Base-by-base conservation (phyloP, 2,888 invertebrate genomes). In the Brenthis hecate region DNA sequence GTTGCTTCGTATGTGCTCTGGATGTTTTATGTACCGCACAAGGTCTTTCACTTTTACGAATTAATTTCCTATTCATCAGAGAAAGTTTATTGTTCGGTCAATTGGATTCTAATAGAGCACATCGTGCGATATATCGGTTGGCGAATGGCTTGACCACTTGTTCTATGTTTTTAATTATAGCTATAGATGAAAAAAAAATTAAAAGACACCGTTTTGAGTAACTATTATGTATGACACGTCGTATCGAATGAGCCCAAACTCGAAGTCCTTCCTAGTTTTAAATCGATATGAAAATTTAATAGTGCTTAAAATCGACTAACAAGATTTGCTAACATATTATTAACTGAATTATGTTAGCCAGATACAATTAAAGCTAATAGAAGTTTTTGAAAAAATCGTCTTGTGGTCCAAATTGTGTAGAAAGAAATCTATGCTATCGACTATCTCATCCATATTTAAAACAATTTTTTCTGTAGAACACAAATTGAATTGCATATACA, bases 41-140 rank as follows among this genome's bases (percentile, higher is more conserved):
- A 56, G 64, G 68, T 81, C 81, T 82, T 81, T 83, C 81, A 83
- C 83, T 83, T 82, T 82, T 79, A 68, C 73, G 70, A 73, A 71
- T 77, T 78, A 75, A 77, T 80, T 82, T 78, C 75, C 75, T 77
- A 75, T 73, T 72, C 62, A 63, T 64, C 69, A 63, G 73, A 71
- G 76, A 76, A 76, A 76, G 76, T 78, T 66, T 73, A 73, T 72
- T 71, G 70, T 68, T 74, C 63, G 66, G 53, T 63, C 57, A 16
- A 58, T 66, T 54, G 60, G 55, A 19, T 8, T 62, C 62, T 62
- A 62, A 53, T 62, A 62, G 62, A 62, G 53, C 62, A 62, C 51
- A 51, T 53, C 62, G 62, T 53, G 53, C 51, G 13, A 51, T 51
- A 62, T 43, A 50, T 58, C 66, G 28, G 55, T 63, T 51, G 43